Conservation (phyloP, 1,140 invertebrate species). For the Lerema accius region DNA sequence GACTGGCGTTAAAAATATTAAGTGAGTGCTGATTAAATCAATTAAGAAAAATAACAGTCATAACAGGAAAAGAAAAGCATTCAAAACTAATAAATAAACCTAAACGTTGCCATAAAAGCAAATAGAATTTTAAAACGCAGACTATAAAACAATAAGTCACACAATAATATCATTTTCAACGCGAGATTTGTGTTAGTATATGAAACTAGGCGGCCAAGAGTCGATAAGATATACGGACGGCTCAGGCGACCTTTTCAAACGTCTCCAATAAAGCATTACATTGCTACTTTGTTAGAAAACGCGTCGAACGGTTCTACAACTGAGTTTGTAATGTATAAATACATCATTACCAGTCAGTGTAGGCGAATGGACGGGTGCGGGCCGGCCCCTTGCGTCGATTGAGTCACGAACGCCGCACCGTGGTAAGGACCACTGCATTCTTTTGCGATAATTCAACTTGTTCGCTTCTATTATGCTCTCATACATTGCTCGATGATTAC, state of each 20-base stretch:
- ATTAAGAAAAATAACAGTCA: no score
- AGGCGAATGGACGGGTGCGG: conserved; percentile 44
- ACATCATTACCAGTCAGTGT: conserved; percentile 27
- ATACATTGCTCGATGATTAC: conserved; percentile 45
- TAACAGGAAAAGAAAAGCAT: not conserved
- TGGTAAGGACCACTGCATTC: conserved; percentile 49
- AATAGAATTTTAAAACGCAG: conserved; percentile 19
- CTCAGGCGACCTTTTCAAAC: not conserved
- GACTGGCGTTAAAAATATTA: no score
- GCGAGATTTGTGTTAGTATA: conserved; percentile 17
- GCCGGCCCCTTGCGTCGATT: conserved; percentile 64
- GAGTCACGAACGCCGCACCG: conserved; percentile 66
- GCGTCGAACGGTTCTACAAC: not conserved
- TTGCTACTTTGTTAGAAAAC: conserved; percentile 1
- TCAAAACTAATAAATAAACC: not conserved
- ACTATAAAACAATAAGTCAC: conserved; percentile 11
- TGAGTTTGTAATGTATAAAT: conserved; percentile 14
- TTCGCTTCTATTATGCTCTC: conserved; percentile 38
- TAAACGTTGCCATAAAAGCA: conserved; percentile 8
- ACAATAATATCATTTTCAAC: conserved; percentile 29
- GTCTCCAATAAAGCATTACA: conserved; percentile 6
- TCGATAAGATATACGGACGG: conserved; percentile 21
- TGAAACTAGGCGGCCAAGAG: conserved; percentile 24
- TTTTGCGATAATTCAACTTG: conserved; percentile 51
- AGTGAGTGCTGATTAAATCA: no score